Evolutionary conservation across 2,797 vertebrate species (phyloP), one percentile per base, ranked within the genome.

Genomic region (Pantherophis alleghaniensis): DNA sequence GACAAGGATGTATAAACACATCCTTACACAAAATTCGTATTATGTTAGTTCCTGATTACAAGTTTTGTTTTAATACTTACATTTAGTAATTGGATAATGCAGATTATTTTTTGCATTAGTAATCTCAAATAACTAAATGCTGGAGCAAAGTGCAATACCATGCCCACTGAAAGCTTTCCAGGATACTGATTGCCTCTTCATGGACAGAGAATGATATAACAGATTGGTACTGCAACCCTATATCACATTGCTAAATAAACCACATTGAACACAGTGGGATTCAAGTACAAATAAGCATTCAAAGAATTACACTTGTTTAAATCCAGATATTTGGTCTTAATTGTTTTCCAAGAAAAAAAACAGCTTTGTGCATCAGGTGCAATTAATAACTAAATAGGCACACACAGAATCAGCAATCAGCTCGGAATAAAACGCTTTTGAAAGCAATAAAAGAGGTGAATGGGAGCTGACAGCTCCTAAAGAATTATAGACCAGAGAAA

Each of bases 391-490:
- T 51, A 88, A 92, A 53, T 56, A 9, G 90, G 83, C 57, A 91
- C 88, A 89, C 83, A n/a, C 83, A 32, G 87, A 92, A 92, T 88
- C 86, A 93, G 18, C 63, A 63, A 88, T 91, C 51, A 13, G 13
- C 22, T 79, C 83, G 83, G 91, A 86, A 94, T 93, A 95, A 86
- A 90, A 93, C 53, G 2, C 24, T n/a, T 90, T 89, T 93, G 89
- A 94, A 94, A 93, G 63, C 86, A 24, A 53, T 47, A 20, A 24
- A 74, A 42, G 60, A 57, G 20, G 51, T 95, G 66, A 91, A 89
- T 94, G 51, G 86, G 7, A 74, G 60, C 69, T 83, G 88, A 92
- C 51, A 61, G 61, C 93, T 95, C 92, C 94, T 94, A 90, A 92
- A 93, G 90, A 92, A 51, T 61, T 53, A 5, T 24, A 74, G 90